Evolutionary conservation across 2,888 invertebrate genomes (phyloP).

Genomic region (Sarcophaga variegata): DNA sequence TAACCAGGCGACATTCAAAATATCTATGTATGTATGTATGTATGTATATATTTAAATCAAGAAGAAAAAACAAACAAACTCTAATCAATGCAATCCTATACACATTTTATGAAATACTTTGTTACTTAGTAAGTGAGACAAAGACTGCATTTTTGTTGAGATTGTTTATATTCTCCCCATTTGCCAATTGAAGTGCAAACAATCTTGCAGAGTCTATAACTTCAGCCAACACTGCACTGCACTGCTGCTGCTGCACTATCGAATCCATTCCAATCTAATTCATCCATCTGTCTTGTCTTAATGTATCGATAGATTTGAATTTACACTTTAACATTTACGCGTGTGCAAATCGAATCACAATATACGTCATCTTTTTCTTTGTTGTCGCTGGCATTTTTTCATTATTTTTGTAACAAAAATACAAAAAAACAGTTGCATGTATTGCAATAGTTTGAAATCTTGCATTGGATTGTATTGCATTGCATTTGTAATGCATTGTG

Average conservation of each 20-base stretch:
- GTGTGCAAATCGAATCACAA: conserved; percentile 28
- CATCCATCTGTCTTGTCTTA: conserved; percentile 5
- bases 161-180: conserved; percentile 58
- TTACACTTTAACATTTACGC: conserved; percentile 70
- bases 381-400: not conserved
- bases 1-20: conserved; percentile 63
- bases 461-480: conserved; percentile 13
- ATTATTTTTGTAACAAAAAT: conserved; percentile 5
- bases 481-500: conserved; percentile 41
- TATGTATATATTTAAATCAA: not conserved
- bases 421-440: not conserved
- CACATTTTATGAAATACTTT: conserved; percentile 27
- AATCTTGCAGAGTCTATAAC: conserved; percentile 50
- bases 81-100: conserved; percentile 56
- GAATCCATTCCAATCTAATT: conserved; percentile 30
- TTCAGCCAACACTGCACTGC: conserved; percentile 18
- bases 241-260: conserved; percentile 30
- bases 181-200: conserved; percentile 65
- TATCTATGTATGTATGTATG: not conserved
- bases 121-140: conserved; percentile 26
- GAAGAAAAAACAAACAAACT: conserved; percentile 10
- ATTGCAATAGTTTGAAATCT: not conserved
- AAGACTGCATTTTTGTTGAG: conserved; percentile 31
- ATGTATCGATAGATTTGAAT: conserved; percentile 49
- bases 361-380: conserved; percentile 21